Percentiles rank a stretch among this genome's conserved stretches.
These are phyloP conservation scores for Pocota personata DNA, from an alignment of 2,888 invertebrate genomes.

Conservation along the genomic window DNA sequence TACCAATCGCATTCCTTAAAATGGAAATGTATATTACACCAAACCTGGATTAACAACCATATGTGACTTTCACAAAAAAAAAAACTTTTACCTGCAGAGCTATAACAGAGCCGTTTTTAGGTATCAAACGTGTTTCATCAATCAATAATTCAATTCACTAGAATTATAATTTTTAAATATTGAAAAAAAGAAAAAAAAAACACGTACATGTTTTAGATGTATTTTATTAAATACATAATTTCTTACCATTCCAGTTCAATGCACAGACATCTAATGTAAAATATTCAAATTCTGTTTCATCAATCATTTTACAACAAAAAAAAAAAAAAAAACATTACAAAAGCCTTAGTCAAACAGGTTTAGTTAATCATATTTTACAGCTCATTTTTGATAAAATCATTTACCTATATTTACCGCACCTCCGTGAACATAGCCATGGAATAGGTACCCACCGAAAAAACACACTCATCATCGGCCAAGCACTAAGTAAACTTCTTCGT, in stretches of 20 bases:
- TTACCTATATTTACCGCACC: conserved; percentile 18
- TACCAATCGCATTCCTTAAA: not conserved
- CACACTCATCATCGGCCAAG: not conserved
- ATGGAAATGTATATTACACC: not conserved
- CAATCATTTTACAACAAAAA: conserved; percentile 7
- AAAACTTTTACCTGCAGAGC: not conserved
- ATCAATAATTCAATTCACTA: not conserved
- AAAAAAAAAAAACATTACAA: not conserved
- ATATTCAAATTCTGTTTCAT: conserved; percentile 18
- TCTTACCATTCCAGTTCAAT: not conserved
- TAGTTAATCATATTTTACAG: conserved; percentile 8
- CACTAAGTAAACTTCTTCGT: conserved; percentile 5
- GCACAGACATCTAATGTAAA: not conserved
- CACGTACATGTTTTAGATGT: too few species aligned
- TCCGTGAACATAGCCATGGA: not conserved
- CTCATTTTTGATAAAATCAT: conserved; percentile 28
- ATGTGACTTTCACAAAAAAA: not conserved
- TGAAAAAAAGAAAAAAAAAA: too few species aligned
- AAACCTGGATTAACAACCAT: not conserved
- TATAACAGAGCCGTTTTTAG: not conserved
- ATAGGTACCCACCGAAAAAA: not conserved
- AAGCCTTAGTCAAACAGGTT: conserved; percentile 12
- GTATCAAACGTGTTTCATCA: not conserved
- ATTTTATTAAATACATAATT: not conserved
- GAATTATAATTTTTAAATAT: not conserved